phyloP scores from a whole-genome alignment of 53 echinoderm and acorn worm genomes.

The Astropecten irregularis region DNA sequence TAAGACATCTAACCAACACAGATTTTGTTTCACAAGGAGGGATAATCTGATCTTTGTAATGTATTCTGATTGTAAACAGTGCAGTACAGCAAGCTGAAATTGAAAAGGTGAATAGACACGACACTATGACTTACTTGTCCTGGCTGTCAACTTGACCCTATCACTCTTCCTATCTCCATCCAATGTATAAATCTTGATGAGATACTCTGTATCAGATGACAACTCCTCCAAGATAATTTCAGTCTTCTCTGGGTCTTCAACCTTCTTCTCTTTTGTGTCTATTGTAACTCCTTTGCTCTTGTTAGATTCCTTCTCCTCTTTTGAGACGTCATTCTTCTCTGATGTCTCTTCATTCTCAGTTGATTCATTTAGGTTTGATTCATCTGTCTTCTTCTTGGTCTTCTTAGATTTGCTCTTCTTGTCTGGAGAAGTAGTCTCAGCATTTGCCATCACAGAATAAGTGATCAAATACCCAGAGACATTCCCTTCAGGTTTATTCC shows the following conservation, averaged over 20 bases:
- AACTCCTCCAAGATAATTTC: slow-evolving; percentile 64
- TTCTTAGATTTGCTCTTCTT: slow-evolving; percentile 1
- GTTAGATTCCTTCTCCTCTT: background rate
- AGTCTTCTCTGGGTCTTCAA: slow-evolving; percentile 49
- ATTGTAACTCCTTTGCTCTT: slow-evolving; percentile 10
- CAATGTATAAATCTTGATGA: slow-evolving; percentile 73
- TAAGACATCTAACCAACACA: no score
- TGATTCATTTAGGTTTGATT: background rate
- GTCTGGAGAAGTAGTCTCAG: background rate
- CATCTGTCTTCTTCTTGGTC: background rate
- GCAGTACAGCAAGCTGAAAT: no score
- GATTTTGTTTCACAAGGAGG: no score
- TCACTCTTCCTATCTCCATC: slow-evolving; percentile 73
- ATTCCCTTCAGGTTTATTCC: slow-evolving; percentile 56
- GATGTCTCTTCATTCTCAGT: background rate
- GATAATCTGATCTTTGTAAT: no score
- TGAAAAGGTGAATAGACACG: no score
- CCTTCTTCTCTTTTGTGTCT: slow-evolving; percentile 65
- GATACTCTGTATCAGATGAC: slow-evolving; percentile 65
- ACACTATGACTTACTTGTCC: slow-evolving; percentile 60
- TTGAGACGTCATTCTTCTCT: background rate
- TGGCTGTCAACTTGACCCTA: slow-evolving; percentile 64
- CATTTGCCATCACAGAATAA: background rate
- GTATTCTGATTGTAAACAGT: no score
- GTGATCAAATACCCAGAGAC: slow-evolving; percentile 60